phyloP scores from a whole-genome alignment of 2,113 vertebrate species.

The Ellobius talpinus region DNA sequence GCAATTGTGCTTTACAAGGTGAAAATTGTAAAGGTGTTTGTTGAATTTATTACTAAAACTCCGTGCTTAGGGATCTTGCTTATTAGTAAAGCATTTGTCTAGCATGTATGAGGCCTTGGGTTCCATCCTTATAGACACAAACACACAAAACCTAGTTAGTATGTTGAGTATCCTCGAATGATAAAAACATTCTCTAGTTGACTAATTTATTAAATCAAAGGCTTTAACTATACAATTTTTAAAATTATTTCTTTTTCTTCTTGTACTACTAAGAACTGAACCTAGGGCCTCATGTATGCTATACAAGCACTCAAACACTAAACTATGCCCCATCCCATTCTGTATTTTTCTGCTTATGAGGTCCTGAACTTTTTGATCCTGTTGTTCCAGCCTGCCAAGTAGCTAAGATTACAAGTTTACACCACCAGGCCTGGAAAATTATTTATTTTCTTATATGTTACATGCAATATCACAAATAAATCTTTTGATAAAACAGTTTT shows the following conservation, averaged over 20 bases:
- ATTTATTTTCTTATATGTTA: conserved; percentile 2
- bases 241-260: neutral
- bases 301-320: neutral
- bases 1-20: neutral
- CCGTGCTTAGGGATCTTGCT: neutral
- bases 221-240: neutral
- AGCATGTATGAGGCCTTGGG: neutral
- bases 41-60: neutral
- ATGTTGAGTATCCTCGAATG: neutral
- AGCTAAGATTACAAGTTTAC: neutral
- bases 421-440: neutral
- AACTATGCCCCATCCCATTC: neutral
- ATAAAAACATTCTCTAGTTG: neutral
- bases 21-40: neutral
- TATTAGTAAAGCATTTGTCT: neutral
- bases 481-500: neutral
- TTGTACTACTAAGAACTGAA: neutral
- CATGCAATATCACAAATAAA: neutral
- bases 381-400: neutral
- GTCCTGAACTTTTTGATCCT: neutral
- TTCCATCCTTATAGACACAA: neutral
- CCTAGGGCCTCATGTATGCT: neutral
- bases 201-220: neutral
- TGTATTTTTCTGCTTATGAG: neutral
- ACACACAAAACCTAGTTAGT: neutral